A percentile compares a stretch with the other conserved stretches of the same genome.
Evolutionary conservation across 2,113 vertebrate genomes (phyloP).

Genomic region (Engystomops pustulosus): DNA sequence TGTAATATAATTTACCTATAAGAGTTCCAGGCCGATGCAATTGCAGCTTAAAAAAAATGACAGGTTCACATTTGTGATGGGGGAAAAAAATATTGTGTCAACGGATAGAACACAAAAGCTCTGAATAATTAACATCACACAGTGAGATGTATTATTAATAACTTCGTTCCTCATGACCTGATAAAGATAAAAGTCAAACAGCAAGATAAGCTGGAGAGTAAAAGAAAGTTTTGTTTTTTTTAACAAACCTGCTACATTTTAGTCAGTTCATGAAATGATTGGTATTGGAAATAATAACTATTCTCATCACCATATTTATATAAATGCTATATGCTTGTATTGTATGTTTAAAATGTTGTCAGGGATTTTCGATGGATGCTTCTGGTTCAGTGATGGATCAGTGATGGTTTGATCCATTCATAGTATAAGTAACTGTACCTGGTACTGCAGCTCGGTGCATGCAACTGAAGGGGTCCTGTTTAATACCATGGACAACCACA

Average conservation of each 20-base stretch:
- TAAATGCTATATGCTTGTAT: no score
- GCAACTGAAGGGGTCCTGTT: no score
- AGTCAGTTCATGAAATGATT: background rate
- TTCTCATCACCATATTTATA: background rate
- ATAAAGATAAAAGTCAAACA: constrained; percentile 56
- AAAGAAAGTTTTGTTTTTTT: constrained; percentile 45
- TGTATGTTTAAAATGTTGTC: no score
- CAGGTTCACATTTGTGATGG: constrained; percentile 33
- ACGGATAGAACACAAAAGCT: constrained; percentile 56
- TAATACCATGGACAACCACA: no score
- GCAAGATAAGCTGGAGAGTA: constrained; percentile 39
- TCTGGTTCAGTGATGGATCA: no score
- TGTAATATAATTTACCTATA: no score
- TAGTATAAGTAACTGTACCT: no score
- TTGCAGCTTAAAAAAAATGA: constrained; percentile 40
- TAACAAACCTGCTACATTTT: background rate
- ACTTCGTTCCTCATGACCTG: constrained; percentile 57
- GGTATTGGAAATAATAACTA: background rate
- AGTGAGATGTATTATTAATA: constrained; percentile 59
- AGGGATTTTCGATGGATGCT: no score
- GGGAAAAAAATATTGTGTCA: constrained; percentile 54
- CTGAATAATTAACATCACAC: constrained; percentile 58
- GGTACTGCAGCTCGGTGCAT: no score
- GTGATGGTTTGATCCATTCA: no score
- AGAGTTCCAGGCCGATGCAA: constrained; percentile 17